These are phyloP conservation scores for Tipula lateralis DNA, from an alignment of 2,888 invertebrate species.

Conservation along the genomic window DNA sequence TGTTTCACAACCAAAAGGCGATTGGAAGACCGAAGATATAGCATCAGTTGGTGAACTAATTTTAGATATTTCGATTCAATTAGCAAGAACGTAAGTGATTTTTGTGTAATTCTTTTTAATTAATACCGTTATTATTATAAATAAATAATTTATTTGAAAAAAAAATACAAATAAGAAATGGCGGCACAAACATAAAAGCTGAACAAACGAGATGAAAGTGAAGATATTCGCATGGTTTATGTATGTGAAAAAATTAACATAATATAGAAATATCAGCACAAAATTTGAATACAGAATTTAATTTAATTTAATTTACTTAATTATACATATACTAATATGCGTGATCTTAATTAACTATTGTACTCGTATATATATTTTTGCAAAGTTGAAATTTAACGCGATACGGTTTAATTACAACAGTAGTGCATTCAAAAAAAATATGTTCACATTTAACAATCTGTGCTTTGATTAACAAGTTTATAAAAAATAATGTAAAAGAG, in stretches of 20 bases:
- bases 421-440: no score
- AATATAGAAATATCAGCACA: neutral
- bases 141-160: neutral
- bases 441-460: no score
- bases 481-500: no score
- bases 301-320: neutral
- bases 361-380: neutral
- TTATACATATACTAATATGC: neutral
- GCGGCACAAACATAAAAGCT: neutral
- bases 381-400: neutral
- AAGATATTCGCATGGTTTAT: neutral
- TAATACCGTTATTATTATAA: neutral
- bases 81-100: constrained; percentile 72
- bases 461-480: no score
- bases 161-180: neutral
- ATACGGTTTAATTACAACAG: no score
- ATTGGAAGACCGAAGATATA: constrained; percentile 79
- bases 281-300: neutral
- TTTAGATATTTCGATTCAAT: constrained; percentile 75
- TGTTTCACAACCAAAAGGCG: constrained; percentile 72
- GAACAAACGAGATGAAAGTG: neutral
- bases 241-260: neutral
- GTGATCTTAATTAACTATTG: neutral
- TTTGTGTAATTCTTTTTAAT: neutral
- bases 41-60: constrained; percentile 82